Base-by-base conservation (phyloP, 2,797 vertebrate genomes). In the Oceanodroma leucorhoa region DNA sequence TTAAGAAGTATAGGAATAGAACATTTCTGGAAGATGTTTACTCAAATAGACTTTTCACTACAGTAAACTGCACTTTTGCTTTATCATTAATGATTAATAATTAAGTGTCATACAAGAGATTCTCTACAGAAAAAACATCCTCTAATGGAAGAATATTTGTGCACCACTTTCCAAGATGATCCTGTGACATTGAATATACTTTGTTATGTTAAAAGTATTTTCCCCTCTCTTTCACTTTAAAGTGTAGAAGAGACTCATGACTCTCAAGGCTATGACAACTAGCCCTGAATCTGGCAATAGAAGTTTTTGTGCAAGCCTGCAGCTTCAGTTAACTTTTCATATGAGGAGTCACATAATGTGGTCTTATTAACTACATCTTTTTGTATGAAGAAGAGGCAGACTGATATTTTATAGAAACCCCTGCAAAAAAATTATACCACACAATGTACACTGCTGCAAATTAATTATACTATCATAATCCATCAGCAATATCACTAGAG, bases 381-480 rank as follows among this genome's bases (percentile, higher is more conserved):
- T 87, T 61, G 7, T 50, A n/a, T 43, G 27, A 71, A 75, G 27
- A 65, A 43, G 12, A 51, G 8, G 7, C 13, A 45, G 17, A 45
- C 34, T 18, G n/a, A 19, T 79, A 50, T 58, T 87, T 71, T 78
- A 69, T 43, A 57, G 21, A 78, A 87, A n/a, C 3, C 6, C 14
- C 43, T 60, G 55, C 43, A 10, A 23, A 76, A 85, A 51, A 53
- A 23, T 7, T 11, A 13, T 55, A 64, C 21, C 9, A 23, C 30
- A 50, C 27, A 65, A 65, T 2, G 0, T 71, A 75, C 32, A 48
- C 14, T 77, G 45, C 29, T 83, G 34, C 7, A 85, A 85, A 93
- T 91, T 91, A 92, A 94, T 87, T 94, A 65, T 64, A 41, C 36
- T 82, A 87, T 75, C 34, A 6, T 79, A 91, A 78, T 78, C 50